Evolutionary conservation across 2,888 invertebrate genomes (phyloP).

Genomic region (Drosophila recens): DNA sequence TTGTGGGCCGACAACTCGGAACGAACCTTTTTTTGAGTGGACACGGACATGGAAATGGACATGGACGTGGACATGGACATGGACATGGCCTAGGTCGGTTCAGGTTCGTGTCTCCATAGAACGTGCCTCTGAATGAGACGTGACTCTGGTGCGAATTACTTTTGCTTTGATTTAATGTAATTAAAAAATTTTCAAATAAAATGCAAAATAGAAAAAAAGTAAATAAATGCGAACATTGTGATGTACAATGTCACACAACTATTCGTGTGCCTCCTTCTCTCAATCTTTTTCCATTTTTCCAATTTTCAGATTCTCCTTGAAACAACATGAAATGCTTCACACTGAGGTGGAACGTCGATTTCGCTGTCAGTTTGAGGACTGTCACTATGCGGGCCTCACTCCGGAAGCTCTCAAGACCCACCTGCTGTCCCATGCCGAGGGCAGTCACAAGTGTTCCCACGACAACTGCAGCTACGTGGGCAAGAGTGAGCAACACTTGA

Average conservation of each 20-base stretch:
- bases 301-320: conserved; percentile 87
- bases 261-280: background rate
- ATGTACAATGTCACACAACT: conserved; percentile 39
- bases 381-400: conserved; percentile 87
- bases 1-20: conserved; percentile 51
- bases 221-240: conserved; percentile 50
- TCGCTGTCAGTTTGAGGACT: conserved; percentile 87
- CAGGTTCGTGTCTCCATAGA: conserved; percentile 48
- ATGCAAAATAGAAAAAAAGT: conserved; percentile 43
- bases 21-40: conserved; percentile 47
- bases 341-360: conserved; percentile 77
- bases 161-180: conserved; percentile 83
- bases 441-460: conserved; percentile 85
- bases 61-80: conserved; percentile 27
- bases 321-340: conserved; percentile 88
- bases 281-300: background rate
- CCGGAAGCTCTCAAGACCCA: conserved; percentile 87
- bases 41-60: conserved; percentile 35
- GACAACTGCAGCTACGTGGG: conserved; percentile 86
- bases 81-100: conserved; percentile 39
- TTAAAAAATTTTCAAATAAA: conserved; percentile 76
- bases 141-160: conserved; percentile 82
- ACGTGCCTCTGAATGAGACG: conserved; percentile 74
- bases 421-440: conserved; percentile 87
- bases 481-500: conserved; percentile 85